A percentile compares a stretch with the other conserved stretches of the same genome.
Conservation (phyloP, 2,888 invertebrate genomes). For the Pachymerium ferrugineum region DNA sequence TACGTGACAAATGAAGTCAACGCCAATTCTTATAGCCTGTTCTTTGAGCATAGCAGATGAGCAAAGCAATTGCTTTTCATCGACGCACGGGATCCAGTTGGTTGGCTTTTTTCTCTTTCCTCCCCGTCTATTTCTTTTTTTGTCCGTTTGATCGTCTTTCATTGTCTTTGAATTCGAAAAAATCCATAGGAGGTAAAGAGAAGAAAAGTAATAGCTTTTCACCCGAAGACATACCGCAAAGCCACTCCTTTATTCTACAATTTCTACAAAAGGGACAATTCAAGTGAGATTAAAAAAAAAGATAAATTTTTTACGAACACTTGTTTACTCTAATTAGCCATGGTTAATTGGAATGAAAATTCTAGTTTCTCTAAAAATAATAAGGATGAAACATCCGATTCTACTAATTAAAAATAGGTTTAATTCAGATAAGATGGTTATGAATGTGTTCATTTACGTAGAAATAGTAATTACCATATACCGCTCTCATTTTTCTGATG, state of each 20-base stretch:
- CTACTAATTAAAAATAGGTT: too few species aligned
- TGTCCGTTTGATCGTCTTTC: slow-evolving; percentile 1
- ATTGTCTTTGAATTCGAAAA: slow-evolving; percentile 6
- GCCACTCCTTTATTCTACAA: neutral
- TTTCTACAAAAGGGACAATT: neutral
- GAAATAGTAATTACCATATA: neutral
- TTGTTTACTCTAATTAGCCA: too few species aligned
- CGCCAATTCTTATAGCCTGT: neutral
- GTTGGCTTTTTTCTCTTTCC: neutral
- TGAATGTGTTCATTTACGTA: neutral
- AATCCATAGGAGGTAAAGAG: neutral
- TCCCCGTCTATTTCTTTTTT: neutral
- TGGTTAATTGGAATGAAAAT: too few species aligned
- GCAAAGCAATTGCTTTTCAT: slow-evolving; percentile 10
- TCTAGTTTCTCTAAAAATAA: too few species aligned
- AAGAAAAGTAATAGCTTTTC: slow-evolving; percentile 6
- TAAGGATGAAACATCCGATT: too few species aligned
- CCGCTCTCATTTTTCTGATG: neutral
- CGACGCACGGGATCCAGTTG: neutral
- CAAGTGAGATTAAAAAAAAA: too few species aligned
- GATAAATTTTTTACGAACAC: too few species aligned
- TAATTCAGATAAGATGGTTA: neutral
- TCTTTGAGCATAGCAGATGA: neutral
- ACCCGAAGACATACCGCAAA: neutral
- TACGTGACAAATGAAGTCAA: neutral